Base-by-base conservation (phyloP, 1,140 invertebrate genomes). In the Drosophila trapezifrons region DNA sequence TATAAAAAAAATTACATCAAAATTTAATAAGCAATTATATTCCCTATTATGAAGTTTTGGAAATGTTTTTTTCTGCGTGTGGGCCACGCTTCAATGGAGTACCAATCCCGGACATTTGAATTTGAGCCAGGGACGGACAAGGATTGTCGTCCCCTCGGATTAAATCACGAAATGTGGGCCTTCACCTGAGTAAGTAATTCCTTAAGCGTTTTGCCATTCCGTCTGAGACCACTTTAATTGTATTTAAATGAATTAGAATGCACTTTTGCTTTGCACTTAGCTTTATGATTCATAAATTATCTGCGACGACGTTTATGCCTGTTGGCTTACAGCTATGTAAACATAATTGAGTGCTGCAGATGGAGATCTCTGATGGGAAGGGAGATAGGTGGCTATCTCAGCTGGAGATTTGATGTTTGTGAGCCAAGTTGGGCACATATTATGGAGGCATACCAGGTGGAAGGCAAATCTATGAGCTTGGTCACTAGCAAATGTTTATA, bases 211-310 rank as follows among this genome's bases (percentile, higher is more conserved):
- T 35, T n/a, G 27, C 51, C 62, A 43, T 65, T 55, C 56, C 17
- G 43, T 37, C 57, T 46, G 58, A 35, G 64, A 63, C 43, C 42
- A 56, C 55, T 73, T 80, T 84, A 84, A 84, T 84, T 84, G 80
- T 84, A 77, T 80, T 86, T 78, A 86, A 81, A 70, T 71, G 76
- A 86, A 81, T 86, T 85, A 85, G 82, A 85, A 85, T 85, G 82
- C 78, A 52, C 64, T 74, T 69, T 78, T 47, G 38, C 55, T 20
- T 27, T 43, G 27, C 54, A 35, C 67, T 32, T 6, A 17, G 8
- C 20, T 56, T 77, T 63, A 71, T 54, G 46, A 72, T 49, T 58
- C 55, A 72, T 78, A 72, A 72, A 71, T 63, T 32, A 45, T 63
- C n/a, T 9, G 15, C 25, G 1, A 18, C 46, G 69, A 54, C 54